These are phyloP conservation scores for Heptranchias perlo DNA, from an alignment of 2,113 vertebrate species.

Conservation along the genomic window DNA sequence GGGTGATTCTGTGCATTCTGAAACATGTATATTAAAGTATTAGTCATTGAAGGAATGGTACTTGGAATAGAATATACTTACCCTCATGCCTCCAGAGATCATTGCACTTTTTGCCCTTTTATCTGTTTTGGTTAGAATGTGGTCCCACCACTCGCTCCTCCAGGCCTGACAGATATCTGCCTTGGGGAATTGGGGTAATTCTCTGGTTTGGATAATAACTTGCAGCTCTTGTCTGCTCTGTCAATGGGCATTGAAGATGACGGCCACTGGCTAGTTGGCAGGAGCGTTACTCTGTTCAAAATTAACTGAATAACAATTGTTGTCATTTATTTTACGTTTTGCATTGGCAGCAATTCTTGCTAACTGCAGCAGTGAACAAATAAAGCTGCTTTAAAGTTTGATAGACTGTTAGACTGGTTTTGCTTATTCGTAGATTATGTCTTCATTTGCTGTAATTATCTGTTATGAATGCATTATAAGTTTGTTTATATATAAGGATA, in stretches of 20 bases:
- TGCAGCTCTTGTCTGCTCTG: too few relatives aligned
- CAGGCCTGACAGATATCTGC: too few relatives aligned
- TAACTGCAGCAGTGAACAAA: neutral
- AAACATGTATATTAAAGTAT: neutral
- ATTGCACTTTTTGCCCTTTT: too few relatives aligned
- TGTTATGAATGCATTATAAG: neutral
- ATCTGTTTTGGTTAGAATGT: too few relatives aligned
- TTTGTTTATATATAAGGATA: neutral
- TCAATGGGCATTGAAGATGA: too few relatives aligned
- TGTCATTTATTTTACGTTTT: neutral
- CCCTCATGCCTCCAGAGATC: too few relatives aligned
- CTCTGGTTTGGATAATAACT: too few relatives aligned
- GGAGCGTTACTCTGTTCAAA: neutral
- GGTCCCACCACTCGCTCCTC: too few relatives aligned
- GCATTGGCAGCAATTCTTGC: neutral
- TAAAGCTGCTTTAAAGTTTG: neutral
- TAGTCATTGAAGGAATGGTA: neutral
- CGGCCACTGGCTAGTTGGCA: too few relatives aligned
- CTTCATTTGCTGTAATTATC: neutral
- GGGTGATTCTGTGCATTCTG: neutral
- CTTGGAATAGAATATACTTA: too few relatives aligned
- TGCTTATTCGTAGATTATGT: neutral
- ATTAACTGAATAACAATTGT: neutral
- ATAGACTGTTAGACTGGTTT: neutral
- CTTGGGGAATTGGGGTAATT: too few relatives aligned